Evolutionary conservation across 37 sponge, comb jelly and placozoan species (phyloP).

Genomic region (Crambe crambe): DNA sequence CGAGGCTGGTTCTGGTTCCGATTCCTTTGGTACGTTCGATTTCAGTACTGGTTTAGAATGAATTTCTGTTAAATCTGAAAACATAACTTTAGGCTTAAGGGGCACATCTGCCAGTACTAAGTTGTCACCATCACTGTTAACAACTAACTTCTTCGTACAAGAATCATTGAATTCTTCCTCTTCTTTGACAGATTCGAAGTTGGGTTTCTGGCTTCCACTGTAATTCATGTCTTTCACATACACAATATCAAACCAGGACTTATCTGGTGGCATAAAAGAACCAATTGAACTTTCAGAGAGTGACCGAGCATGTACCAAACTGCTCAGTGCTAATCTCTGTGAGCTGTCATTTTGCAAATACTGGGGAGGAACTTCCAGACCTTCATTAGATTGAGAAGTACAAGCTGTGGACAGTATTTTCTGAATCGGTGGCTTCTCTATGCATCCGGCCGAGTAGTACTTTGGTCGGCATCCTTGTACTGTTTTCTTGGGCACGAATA

Average conservation of each 20-base stretch:
- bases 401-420: background rate
- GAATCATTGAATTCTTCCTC: background rate
- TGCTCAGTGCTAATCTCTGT: background rate
- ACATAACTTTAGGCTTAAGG: background rate
- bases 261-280: too few species aligned
- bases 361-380: background rate
- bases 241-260: background rate
- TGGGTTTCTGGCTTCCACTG: background rate
- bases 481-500: background rate
- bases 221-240: background rate
- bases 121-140: background rate
- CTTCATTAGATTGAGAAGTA: background rate
- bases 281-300: background rate
- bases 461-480: background rate
- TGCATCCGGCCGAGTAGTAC: background rate
- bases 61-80: constrained; percentile 7
- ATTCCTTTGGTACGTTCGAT: too few species aligned
- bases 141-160: background rate
- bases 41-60: too few species aligned
- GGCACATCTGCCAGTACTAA: background rate
- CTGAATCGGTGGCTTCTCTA: background rate
- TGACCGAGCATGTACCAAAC: background rate
- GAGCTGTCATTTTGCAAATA: background rate
- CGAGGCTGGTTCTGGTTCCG: too few species aligned
- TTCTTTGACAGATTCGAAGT: background rate